Evolutionary conservation across 2,113 vertebrate genomes (phyloP).

Genomic region (Thunnus thynnus): DNA sequence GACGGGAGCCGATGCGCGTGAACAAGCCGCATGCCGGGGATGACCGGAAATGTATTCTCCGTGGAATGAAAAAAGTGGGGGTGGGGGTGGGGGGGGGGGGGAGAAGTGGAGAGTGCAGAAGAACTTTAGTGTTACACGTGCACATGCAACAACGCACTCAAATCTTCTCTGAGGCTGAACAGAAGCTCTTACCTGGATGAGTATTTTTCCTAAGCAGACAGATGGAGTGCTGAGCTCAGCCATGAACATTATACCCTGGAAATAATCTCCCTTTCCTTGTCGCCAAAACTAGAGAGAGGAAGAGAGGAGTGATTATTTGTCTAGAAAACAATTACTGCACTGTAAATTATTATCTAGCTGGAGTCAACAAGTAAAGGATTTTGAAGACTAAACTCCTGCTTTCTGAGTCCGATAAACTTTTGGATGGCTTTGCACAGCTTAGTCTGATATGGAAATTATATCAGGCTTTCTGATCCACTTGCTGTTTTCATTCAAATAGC

Average conservation of each 20-base stretch:
- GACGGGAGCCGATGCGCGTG: slow-evolving; percentile 29
- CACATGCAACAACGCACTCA: slow-evolving; percentile 45
- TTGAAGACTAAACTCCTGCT: background rate
- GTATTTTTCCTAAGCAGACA: slow-evolving; percentile 94
- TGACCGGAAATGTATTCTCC: slow-evolving; percentile 48
- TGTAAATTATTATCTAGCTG: background rate
- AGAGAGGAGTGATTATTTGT: slow-evolving; percentile 9
- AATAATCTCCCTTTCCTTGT: slow-evolving; percentile 93
- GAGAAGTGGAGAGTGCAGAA: slow-evolving; percentile 46
- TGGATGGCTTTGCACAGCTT: background rate
- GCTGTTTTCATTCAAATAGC: too few relatives aligned
- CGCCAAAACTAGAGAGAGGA: slow-evolving; percentile 88
- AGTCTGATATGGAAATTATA: too few relatives aligned
- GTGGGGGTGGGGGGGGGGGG: background rate
- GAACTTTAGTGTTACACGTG: slow-evolving; percentile 48
- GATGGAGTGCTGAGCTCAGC: slow-evolving; percentile 95
- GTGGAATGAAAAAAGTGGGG: slow-evolving; percentile 32
- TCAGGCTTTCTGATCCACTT: too few relatives aligned
- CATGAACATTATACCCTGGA: slow-evolving; percentile 94
- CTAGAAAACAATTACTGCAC: slow-evolving; percentile 9
- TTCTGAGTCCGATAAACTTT: background rate
- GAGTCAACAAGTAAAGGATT: background rate
- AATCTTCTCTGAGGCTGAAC: background rate
- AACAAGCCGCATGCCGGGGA: slow-evolving; percentile 59
- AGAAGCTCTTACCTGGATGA: slow-evolving; percentile 89